Evolutionary conservation across 2,113 vertebrate species (phyloP).

Genomic region (Eulemur macaco): DNA sequence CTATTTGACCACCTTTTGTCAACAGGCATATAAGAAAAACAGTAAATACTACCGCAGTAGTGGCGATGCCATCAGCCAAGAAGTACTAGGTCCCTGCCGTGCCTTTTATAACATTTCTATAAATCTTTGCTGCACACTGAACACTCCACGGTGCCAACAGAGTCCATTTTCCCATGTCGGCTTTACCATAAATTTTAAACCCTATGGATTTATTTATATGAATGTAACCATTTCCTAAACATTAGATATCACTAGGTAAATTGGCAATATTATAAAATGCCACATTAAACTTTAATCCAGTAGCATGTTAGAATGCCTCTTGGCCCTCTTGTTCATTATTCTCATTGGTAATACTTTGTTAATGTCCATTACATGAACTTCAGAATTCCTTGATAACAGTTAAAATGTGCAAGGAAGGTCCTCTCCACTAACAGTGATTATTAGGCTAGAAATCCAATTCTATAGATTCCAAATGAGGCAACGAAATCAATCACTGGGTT

Average conservation of each 20-base stretch:
- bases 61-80: not conserved
- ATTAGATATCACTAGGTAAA: not conserved
- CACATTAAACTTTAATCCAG: slow-evolving; percentile 6
- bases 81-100: not conserved
- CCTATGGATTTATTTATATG: not conserved
- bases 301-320: not conserved
- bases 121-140: not conserved
- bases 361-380: not conserved
- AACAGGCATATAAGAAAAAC: not conserved
- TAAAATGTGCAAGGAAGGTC: not conserved
- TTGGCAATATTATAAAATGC: not conserved
- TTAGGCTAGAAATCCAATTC: not conserved
- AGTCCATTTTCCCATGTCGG: not conserved
- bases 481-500: not conserved
- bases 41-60: not conserved
- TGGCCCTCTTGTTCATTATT: not conserved
- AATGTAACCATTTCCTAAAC: not conserved
- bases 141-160: not conserved
- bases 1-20: slow-evolving; percentile 36
- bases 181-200: not conserved
- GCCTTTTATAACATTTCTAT: slow-evolving; percentile 60
- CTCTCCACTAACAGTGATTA: not conserved
- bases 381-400: not conserved
- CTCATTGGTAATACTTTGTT: not conserved
- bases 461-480: not conserved